Evolutionary conservation across 2,888 invertebrate genomes (phyloP).

Genomic region (Drosophila eohydei): DNA sequence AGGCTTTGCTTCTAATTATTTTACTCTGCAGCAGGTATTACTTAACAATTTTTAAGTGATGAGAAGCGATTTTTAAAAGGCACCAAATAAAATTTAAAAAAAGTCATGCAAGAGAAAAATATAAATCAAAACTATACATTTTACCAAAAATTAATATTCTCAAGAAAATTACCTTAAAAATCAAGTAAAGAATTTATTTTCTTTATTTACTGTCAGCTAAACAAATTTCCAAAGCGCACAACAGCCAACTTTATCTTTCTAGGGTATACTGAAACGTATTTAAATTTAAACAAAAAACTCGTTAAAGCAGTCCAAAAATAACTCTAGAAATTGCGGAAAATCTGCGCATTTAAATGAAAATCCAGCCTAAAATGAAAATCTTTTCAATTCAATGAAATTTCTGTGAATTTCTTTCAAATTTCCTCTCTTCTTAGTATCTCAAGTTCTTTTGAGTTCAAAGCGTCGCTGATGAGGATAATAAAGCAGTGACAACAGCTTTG

Average conservation of each 20-base stretch:
- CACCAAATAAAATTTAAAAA: too few species aligned
- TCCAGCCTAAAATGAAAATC: background rate
- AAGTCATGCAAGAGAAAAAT: background rate
- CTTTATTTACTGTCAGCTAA: background rate
- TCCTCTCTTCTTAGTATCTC: background rate
- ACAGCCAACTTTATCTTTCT: too few species aligned
- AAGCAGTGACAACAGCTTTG: conserved; percentile 41
- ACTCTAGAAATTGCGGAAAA: conserved; percentile 3
- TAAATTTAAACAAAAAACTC: background rate
- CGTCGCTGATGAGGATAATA: conserved; percentile 59
- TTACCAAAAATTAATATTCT: background rate
- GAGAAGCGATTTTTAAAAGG: too few species aligned
- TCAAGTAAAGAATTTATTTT: background rate
- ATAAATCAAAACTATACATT: background rate
- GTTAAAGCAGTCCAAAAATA: conserved; percentile 5
- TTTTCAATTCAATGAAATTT: background rate
- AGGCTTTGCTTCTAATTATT: too few species aligned
- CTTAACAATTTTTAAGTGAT: too few species aligned
- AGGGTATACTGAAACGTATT: background rate
- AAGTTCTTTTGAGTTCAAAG: conserved; percentile 50
- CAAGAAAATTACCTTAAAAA: background rate
- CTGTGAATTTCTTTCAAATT: background rate
- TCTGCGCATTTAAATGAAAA: background rate
- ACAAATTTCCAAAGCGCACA: background rate
- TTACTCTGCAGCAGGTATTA: too few species aligned